Evolutionary conservation across 2,797 vertebrate genomes (phyloP).

Genomic region (Lutjanus campechanus): DNA sequence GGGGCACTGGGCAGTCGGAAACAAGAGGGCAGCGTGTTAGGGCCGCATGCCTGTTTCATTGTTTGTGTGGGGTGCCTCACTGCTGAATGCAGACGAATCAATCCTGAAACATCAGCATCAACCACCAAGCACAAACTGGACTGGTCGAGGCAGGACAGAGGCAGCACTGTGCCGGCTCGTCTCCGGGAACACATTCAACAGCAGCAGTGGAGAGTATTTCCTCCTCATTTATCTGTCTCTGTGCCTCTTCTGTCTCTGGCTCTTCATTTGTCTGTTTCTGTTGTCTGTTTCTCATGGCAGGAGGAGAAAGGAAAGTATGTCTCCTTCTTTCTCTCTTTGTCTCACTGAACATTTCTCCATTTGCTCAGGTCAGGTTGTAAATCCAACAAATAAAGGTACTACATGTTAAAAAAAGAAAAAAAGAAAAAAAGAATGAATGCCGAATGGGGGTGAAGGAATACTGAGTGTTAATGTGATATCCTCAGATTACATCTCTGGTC

Average conservation of each 20-base stretch:
- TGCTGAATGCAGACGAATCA: constrained; percentile 78
- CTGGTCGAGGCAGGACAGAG: constrained; percentile 60
- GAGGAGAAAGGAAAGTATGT: constrained; percentile 32
- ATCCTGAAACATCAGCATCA: constrained; percentile 78
- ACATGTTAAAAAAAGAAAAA: constrained; percentile 29
- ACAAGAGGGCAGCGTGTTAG: constrained; percentile 78
- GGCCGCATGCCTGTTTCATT: constrained; percentile 78
- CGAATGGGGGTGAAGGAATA: constrained; percentile 49
- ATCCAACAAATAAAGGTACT: constrained; percentile 69
- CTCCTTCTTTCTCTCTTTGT: constrained; percentile 27
- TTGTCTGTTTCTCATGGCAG: constrained; percentile 51
- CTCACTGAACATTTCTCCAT: constrained; percentile 43
- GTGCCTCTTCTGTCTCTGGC: constrained; percentile 50
- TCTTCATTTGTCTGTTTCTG: constrained; percentile 58
- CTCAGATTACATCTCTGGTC: constrained; percentile 63
- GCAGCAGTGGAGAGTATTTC: constrained; percentile 47
- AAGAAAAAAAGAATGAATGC: constrained; percentile 29
- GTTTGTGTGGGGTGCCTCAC: constrained; percentile 74
- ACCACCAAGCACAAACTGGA: constrained; percentile 48
- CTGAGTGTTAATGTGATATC: constrained; percentile 70
- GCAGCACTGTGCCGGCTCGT: constrained; percentile 60
- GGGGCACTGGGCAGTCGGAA: constrained; percentile 65
- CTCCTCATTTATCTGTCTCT: constrained; percentile 71
- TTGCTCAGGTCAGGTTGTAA: constrained; percentile 66
- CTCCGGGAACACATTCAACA: constrained; percentile 70